Percentiles rank a stretch among this genome's conserved stretches.
Conservation (phyloP, 2,113 vertebrate genomes). For the Ictalurus furcatus region DNA sequence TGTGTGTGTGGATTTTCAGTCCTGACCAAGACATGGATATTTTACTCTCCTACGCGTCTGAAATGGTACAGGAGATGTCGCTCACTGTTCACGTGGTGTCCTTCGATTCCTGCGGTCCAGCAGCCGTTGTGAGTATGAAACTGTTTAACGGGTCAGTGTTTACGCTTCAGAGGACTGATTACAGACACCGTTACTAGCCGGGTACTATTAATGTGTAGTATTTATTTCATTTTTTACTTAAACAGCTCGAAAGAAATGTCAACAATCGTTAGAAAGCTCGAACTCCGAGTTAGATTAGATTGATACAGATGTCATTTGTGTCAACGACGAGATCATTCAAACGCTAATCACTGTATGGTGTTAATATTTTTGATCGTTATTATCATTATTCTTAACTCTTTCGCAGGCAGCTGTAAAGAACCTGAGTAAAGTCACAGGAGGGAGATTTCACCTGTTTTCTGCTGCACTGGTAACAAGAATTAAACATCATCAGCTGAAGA, state of each 20-base stretch:
- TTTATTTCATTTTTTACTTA: not conserved
- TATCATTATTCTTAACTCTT: not conserved
- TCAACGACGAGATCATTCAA: not conserved
- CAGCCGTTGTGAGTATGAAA: conserved; percentile 68
- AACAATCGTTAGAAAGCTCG: not conserved
- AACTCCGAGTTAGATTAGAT: not conserved
- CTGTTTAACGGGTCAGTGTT: not conserved
- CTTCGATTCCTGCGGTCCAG: conserved; percentile 69
- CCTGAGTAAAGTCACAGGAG: conserved; percentile 65
- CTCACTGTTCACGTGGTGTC: conserved; percentile 67
- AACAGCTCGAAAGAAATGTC: not conserved
- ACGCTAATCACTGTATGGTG: not conserved
- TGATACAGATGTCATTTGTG: not conserved
- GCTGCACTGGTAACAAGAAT: conserved; percentile 66
- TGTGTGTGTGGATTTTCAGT: conserved; percentile 59
- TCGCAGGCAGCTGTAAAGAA: conserved; percentile 69
- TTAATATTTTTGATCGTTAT: not conserved
- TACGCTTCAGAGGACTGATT: not conserved
- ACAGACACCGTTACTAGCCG: not conserved
- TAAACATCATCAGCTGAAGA: not conserved
- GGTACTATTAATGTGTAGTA: too few relatives aligned
- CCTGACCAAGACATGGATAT: conserved; percentile 76
- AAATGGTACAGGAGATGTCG: conserved; percentile 64
- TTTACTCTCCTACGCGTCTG: conserved; percentile 71
- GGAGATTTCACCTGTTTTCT: conserved; percentile 75